A percentile compares a stretch with the other conserved stretches of the same genome.
These are phyloP conservation scores for Grammomys dolichurus DNA, from an alignment of 2,113 vertebrate genomes.

Conservation along the genomic window DNA sequence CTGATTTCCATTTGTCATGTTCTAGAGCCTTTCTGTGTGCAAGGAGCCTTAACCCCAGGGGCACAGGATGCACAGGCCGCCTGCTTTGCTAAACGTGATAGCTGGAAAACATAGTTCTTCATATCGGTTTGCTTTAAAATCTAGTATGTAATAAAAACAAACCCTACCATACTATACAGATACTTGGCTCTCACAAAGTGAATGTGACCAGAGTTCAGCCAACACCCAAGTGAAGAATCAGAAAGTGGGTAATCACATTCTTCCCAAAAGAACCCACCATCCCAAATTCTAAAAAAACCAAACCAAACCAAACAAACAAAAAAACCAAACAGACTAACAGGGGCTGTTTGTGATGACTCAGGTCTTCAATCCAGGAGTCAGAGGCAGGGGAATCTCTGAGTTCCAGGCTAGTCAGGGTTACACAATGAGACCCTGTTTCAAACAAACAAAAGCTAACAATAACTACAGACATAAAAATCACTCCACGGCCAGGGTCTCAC, in stretches of 20 bases:
- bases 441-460: too few relatives aligned
- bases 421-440: not conserved
- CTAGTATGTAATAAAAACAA: not conserved
- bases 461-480: not conserved
- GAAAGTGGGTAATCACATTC: not conserved
- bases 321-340: too few relatives aligned
- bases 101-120: not conserved
- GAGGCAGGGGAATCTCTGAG: not conserved
- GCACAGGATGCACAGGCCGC: not conserved
- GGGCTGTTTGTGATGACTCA: not conserved
- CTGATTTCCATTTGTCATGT: not conserved
- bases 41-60: not conserved
- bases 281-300: not conserved
- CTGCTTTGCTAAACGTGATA: not conserved
- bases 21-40: not conserved
- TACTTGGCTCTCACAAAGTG: not conserved
- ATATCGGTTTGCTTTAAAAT: conserved; percentile 24
- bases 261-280: not conserved
- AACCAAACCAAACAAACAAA: not conserved
- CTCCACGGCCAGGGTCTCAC: too few relatives aligned
- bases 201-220: not conserved
- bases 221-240: not conserved
- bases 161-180: not conserved
- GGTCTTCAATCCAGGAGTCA: not conserved
- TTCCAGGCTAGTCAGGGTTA: not conserved